Base-by-base conservation (phyloP, 2,113 vertebrate genomes). In the Irena cyanogastra region DNA sequence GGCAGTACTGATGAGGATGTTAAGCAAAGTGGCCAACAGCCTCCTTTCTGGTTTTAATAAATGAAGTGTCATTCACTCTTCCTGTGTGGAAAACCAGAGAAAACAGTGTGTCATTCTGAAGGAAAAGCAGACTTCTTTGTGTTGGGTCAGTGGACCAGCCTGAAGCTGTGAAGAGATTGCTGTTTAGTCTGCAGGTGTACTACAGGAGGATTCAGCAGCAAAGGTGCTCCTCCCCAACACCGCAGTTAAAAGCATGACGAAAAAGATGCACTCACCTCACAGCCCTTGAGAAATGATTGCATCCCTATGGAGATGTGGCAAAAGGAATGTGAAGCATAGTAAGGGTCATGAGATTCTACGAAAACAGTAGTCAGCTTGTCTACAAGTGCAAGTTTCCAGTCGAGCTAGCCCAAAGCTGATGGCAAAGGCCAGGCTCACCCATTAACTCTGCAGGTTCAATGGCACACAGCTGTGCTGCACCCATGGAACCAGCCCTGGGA, bases 21-120 rank as follows among this genome's bases (percentile, higher is more conserved):
- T 65, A 15, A 57, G 39, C 33, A 79, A 87, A 91, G 59, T 5
- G 23, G 23, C 42, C 35, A 84, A 41, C 45, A 72, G 14, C 14
- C 70, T 74, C 45, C 50, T 39, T 87, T 94, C 57, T 72, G 54
- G 9, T 68, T 95, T 91, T 57, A 57, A 56, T 44, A 84, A 64
- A 60, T 22, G 6, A 87, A 87, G 39, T 20, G 7, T 11, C 31
- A 60, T 76, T 83, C 21, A 52, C 76, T 76, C 41, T 61, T 33
- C 61, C 23, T 30, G 5, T 30, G 41, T 33, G 12, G 19, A 74
- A 65, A 79, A 78, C 7, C 26, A 74, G 59, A 88, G 31, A 63
- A 70, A 81, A 49, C 11, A 60, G 50, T 4, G 3, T 26, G n/a
- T 76, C 45, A 72, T 57, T 75, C 66, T 94, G 63, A 85, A 91